phyloP scores from a whole-genome alignment of 2,113 vertebrate genomes.

The Neogobius melanostomus region DNA sequence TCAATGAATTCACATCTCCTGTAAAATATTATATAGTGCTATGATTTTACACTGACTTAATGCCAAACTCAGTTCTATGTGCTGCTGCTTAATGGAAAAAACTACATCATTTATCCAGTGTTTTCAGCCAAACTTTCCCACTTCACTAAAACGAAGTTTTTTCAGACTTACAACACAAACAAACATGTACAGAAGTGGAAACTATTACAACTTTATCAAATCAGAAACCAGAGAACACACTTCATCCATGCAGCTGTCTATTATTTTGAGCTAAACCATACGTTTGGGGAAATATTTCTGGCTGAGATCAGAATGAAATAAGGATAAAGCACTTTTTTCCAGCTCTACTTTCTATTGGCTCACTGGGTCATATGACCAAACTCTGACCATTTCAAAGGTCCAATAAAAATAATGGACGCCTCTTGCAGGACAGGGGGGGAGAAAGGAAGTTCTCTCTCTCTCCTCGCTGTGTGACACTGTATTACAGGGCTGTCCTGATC shows the following conservation, averaged over 20 bases:
- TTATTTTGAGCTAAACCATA: background rate
- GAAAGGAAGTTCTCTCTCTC: constrained; percentile 37
- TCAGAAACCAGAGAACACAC: too few relatives aligned
- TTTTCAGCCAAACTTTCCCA: constrained; percentile 31
- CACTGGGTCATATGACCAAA: constrained; percentile 61
- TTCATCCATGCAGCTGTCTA: too few relatives aligned
- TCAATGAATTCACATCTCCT: too few relatives aligned
- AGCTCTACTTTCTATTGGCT: constrained; percentile 58
- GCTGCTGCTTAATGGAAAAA: constrained; percentile 33
- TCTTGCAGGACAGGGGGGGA: constrained; percentile 42
- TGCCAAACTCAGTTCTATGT: background rate
- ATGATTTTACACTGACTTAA: too few relatives aligned
- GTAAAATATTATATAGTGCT: too few relatives aligned
- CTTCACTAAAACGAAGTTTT: constrained; percentile 14
- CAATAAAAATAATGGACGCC: constrained; percentile 61
- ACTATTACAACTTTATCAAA: too few relatives aligned
- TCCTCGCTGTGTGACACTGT: constrained; percentile 22
- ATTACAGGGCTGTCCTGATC: constrained; percentile 35
- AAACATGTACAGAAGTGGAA: too few relatives aligned
- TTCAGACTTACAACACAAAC: background rate
- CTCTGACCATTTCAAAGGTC: constrained; percentile 71
- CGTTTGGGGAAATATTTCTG: constrained; percentile 24
- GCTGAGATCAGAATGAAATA: constrained; percentile 47
- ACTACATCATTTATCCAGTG: constrained; percentile 43
- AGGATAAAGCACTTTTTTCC: constrained; percentile 41